Conservation (phyloP, 2,888 invertebrate genomes). For the Cyaniris semiargus region DNA sequence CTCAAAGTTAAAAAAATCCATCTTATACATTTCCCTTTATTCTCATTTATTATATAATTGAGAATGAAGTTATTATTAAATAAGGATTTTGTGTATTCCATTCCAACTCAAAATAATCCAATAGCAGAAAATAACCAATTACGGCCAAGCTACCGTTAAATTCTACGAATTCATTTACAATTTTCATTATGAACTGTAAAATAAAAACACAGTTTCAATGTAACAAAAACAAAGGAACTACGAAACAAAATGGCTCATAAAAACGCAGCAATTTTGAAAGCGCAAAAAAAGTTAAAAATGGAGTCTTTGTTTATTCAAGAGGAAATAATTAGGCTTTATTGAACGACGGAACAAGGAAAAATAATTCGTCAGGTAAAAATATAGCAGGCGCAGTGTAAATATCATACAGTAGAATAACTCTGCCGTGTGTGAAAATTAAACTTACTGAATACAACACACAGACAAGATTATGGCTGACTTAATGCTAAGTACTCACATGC, state of each 20-base stretch:
- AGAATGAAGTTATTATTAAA: no score
- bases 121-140: conserved; percentile 4
- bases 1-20: not conserved
- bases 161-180: conserved; percentile 13
- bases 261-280: conserved; percentile 41
- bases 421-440: not conserved
- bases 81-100: not conserved
- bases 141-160: conserved; percentile 11
- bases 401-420: not conserved
- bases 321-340: conserved; percentile 73
- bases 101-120: not conserved
- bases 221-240: conserved; percentile 29
- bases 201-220: conserved; percentile 14
- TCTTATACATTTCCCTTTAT: not conserved
- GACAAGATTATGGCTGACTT: no score
- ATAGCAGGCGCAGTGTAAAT: conserved; percentile 35
- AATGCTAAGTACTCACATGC: no score
- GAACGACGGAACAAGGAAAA: conserved; percentile 55
- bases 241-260: conserved; percentile 34
- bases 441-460: no score
- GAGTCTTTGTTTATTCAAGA: conserved; percentile 66
- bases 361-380: conserved; percentile 68
- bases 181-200: conserved; percentile 8
- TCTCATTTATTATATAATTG: not conserved
- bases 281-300: conserved; percentile 45